Conservation (phyloP, 2,888 invertebrate species). For the Xylota segnis region DNA sequence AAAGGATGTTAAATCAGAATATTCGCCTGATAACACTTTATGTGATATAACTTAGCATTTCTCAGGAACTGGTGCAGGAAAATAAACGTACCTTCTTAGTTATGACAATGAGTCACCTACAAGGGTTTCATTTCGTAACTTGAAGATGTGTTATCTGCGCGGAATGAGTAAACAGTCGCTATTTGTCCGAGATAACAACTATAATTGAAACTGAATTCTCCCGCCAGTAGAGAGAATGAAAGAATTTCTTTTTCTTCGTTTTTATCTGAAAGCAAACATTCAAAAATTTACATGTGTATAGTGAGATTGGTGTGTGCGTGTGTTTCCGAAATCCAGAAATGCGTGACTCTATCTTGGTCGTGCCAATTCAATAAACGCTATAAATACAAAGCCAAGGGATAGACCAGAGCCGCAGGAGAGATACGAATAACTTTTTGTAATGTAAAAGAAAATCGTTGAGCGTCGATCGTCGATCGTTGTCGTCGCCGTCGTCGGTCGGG, state of each 20-base stretch:
- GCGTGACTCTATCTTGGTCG: conserved; percentile 67
- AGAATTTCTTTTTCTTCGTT: conserved; percentile 55
- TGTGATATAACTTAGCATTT: conserved; percentile 1
- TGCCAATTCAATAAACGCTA: conserved; percentile 74
- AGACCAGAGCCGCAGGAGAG: conserved; percentile 24
- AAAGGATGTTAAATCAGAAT: background rate
- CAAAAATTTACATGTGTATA: conserved; percentile 56
- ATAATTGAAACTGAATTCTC: conserved; percentile 63
- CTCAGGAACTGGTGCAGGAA: conserved; percentile 49
- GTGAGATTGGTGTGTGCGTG: conserved; percentile 10
- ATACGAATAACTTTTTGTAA: conserved; percentile 45
- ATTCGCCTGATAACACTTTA: background rate
- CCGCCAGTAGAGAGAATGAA: conserved; percentile 44
- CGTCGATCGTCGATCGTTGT: too few relatives aligned
- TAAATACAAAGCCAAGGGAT: conserved; percentile 42
- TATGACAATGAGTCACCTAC: conserved; percentile 62
- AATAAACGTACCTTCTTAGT: conserved; percentile 24
- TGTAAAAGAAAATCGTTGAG: conserved; percentile 43
- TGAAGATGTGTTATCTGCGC: conserved; percentile 68
- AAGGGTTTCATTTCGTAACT: conserved; percentile 50
- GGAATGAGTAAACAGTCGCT: conserved; percentile 60
- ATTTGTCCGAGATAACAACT: conserved; percentile 69
- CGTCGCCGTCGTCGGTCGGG: conserved; percentile 46
- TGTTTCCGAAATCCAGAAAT: conserved; percentile 48
- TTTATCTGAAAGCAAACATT: conserved; percentile 67